Evolutionary conservation across 2,888 invertebrate genomes (phyloP), one percentile per base, ranked within the genome.

Genomic region (Temnothorax rugatulus): DNA sequence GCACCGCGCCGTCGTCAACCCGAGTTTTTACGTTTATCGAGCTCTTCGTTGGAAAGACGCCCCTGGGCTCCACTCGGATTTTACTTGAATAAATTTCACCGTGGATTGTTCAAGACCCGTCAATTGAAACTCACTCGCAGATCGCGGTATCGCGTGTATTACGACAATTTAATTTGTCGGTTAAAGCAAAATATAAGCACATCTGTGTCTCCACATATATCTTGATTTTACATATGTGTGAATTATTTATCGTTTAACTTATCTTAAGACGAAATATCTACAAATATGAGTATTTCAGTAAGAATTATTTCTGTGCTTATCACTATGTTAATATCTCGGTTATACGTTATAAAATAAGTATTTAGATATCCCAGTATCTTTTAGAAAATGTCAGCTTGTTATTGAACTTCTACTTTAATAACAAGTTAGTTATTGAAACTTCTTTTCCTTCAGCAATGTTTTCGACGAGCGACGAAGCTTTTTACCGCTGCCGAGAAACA

Each of bases 1-100:
- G 57, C 77, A 73, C 38, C 73, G 71, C 25, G 71, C 34, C 79
- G 79, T 79, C 73, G 77, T 77, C 77, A 38, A 73, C 25, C 73
- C 13, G 29, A 29, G 18, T 41, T 68, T 44, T 69, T 68, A 63
- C 73, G 59, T 79, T 79, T 79, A 79, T 79, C 71, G 79, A 52
- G 52, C 52, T 52, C 52, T 47, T 38, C 47, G 59, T n/a, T 61
- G 29, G 34, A 75, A 34, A 75, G 61, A 68, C 41, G 29, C 63
- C 4, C 63, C 41, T 73, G 29, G 29, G 34, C 34, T 29, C 29
- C 47, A 47, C 44, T 66, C 38, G 38, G 15, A 34, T 75, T 75
- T 64, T 50, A 25, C 44, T 77, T 29, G 68, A 41, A 77, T 77
- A 73, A 79, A 73, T 71, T 79, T 69, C 38, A 8, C 34, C 59